Evolutionary conservation across 2,888 invertebrate genomes (phyloP).

Genomic region (Drosophila fulvimacula): DNA sequence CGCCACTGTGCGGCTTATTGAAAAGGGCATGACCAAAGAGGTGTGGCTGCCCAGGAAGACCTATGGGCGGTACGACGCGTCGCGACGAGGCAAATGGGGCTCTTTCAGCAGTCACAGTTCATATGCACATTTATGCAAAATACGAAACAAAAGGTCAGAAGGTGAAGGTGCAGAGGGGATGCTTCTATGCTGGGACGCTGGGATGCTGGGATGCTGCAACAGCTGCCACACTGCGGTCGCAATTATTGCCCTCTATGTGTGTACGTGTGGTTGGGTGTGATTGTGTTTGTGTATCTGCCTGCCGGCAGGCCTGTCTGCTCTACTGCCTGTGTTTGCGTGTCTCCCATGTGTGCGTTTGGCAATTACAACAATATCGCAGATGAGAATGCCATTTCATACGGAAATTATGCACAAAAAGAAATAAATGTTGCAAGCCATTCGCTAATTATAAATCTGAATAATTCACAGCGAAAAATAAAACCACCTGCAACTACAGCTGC

Average conservation of each 20-base stretch:
- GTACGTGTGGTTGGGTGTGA: background rate
- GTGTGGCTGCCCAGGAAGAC: background rate
- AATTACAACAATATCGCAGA: conserved; percentile 16
- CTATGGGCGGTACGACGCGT: background rate
- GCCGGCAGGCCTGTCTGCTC: background rate
- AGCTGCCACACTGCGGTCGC: conserved; percentile 15
- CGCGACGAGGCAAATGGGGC: conserved; percentile 13
- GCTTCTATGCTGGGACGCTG: too few species aligned
- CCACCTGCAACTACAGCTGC: background rate
- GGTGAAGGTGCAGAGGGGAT: background rate
- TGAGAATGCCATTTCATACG: conserved; percentile 6
- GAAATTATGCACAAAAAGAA: background rate
- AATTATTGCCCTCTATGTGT: conserved; percentile 5
- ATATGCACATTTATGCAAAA: conserved; percentile 47
- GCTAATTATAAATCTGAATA: conserved; percentile 15
- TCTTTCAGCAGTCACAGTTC: conserved; percentile 29
- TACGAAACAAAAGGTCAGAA: conserved; percentile 27
- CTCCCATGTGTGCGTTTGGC: conserved; percentile 8
- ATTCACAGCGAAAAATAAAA: conserved; percentile 9
- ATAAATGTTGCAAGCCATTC: conserved; percentile 6
- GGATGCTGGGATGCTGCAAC: background rate
- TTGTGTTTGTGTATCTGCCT: conserved; percentile 2
- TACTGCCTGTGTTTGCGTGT: conserved; percentile 5
- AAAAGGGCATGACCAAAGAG: background rate
- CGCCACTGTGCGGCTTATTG: conserved; percentile 40